Evolutionary conservation across 2,888 invertebrate species (phyloP), one percentile per base, ranked within the genome.

Genomic region (Bombylius major): DNA sequence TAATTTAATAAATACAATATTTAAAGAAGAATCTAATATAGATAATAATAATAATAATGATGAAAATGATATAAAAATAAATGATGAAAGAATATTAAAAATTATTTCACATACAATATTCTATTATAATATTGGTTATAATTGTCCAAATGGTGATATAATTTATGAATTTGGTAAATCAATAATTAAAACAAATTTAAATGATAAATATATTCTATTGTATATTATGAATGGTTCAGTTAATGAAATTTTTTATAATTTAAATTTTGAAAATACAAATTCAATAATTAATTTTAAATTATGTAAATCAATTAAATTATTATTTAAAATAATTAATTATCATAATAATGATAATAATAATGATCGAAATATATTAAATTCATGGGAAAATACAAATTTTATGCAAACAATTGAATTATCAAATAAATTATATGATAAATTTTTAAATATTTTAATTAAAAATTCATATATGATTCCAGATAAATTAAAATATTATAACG

Each of bases 321-420:
- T 57, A 12, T 59, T 50, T 39, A 57, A 56, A 51, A 42, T 36
- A 12, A 42, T 42, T 11, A 5, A 11, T 42, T 2, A 42, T 11
- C 8, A 42, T 45, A 57, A 59, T 46, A 49, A 54, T 11, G 54
- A 55, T 45, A 57, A 59, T 46, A 49, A 54, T 11, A 52, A 55
- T 2, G 23, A 23, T 23, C 23, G 23, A 14, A 56, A 56, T 4
- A 32, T 57, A 33, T 49, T 57, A 31, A 52, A 49, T 34, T 57
- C 56, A 44, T 59, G 59, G 59, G 50, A 51, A 31, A 56, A 48
- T 7, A 57, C 57, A 47, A 51, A 57, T 31, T 56, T 52, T 46
- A 57, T 57, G 6, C 57, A 59, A 36, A 53, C 49, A 34, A 50
- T 56, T 11, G 50, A 51, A 11, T 42, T 57, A n/a, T 56, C 59